Evolutionary conservation across 2,113 vertebrate species (phyloP).

Genomic region (Proteles cristata): DNA sequence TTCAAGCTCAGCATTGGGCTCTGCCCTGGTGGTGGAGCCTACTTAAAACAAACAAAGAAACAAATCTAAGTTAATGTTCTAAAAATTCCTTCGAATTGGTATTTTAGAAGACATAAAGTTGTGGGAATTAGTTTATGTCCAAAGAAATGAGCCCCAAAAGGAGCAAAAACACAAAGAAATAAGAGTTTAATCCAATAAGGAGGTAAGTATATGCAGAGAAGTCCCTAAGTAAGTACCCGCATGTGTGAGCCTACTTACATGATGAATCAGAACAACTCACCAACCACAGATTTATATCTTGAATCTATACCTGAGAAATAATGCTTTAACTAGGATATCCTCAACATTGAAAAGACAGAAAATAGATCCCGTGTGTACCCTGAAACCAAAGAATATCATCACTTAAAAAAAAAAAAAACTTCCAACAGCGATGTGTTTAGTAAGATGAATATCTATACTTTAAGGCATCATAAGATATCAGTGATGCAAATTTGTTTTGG

Average conservation of each 20-base stretch:
- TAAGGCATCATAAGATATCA: background rate
- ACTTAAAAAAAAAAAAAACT: too few species aligned
- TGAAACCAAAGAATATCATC: background rate
- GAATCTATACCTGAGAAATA: background rate
- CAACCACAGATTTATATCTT: background rate
- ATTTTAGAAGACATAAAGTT: background rate
- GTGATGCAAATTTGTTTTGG: background rate
- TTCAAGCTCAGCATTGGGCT: too few species aligned
- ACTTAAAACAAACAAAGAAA: too few species aligned
- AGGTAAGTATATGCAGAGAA: background rate
- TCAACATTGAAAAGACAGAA: background rate
- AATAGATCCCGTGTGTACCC: background rate
- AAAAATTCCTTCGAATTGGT: background rate
- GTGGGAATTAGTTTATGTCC: background rate
- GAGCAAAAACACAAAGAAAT: background rate
- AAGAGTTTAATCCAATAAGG: background rate
- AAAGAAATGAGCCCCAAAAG: background rate
- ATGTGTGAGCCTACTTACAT: accelerated
- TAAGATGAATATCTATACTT: background rate
- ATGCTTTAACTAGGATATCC: background rate
- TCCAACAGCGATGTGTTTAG: background rate
- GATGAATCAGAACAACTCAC: background rate
- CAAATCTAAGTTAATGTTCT: background rate
- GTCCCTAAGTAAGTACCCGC: background rate
- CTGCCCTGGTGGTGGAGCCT: too few species aligned